A percentile compares a stretch with the other conserved stretches of the same genome.
These are phyloP conservation scores for Coelinius sp. DNA, from an alignment of 2,888 invertebrate species.

Conservation along the genomic window DNA sequence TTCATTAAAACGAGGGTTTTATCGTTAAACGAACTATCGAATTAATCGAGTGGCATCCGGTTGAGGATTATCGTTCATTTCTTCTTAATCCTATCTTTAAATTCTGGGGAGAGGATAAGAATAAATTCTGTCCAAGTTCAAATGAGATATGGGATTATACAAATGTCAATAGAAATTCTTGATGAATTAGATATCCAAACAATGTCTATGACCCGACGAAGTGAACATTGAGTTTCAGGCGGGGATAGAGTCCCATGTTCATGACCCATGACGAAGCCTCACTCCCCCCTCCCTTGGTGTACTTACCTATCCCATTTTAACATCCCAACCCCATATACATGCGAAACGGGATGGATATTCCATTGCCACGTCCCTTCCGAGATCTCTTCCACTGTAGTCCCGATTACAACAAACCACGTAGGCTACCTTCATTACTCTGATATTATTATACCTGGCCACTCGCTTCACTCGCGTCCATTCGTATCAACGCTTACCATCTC, in stretches of 20 bases:
- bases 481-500: conserved; percentile 56
- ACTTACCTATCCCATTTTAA: neutral
- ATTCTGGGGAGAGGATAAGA: neutral
- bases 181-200: too few species aligned
- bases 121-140: too few species aligned
- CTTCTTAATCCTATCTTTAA: neutral
- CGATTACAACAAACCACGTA: conserved; percentile 51
- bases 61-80: neutral
- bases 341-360: conserved; percentile 28
- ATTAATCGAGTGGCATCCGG: conserved; percentile 33
- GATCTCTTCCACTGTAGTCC: conserved; percentile 26
- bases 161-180: too few species aligned
- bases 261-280: conserved; percentile 55
- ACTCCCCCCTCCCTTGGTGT: conserved; percentile 13
- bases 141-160: too few species aligned
- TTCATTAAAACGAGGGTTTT: conserved; percentile 39
- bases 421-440: conserved; percentile 61
- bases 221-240: neutral
- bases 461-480: conserved; percentile 27
- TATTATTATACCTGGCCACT: conserved; percentile 60
- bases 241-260: conserved; percentile 29
- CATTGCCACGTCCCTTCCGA: conserved; percentile 19
- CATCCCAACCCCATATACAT: neutral
- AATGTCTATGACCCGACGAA: too few species aligned
- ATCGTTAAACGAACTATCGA: conserved; percentile 42